Base-by-base conservation (phyloP, 2,113 vertebrate species). In the Tachycineta bicolor region DNA sequence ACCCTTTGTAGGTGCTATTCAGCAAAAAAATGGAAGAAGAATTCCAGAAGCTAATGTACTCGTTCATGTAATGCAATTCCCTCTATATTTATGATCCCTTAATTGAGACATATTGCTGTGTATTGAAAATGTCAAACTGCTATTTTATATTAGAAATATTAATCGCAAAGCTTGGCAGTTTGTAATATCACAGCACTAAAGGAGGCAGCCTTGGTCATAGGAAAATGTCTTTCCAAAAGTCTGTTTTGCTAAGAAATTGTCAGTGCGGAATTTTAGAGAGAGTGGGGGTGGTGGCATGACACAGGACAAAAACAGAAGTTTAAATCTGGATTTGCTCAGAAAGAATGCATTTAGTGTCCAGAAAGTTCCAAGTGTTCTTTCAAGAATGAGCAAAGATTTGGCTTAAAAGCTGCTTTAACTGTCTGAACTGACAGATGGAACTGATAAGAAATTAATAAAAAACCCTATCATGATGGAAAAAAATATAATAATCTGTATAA, bases 111-210 rank as follows among this genome's bases (percentile, higher is more conserved):
- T 67, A 91, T 85, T 87, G 74, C 78, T 47, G 28, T 69, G 41
- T 76, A 64, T 79, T 21, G 63, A 68, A 94, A 95, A 94, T 87
- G 75, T 85, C 74, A 82, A 56, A 82, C 21, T 93, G n/a, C 34
- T 82, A 64, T 87, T 94, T 92, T 81, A 23, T 81, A 68, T 89
- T 90, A 62, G 59, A 96, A 93, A 79, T 76, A 69, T 87, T 91
- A 87, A 87, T 93, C 1, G 0, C n/a, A 78, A 79, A 75, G 81
- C 53, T 83, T 71, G 50, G 62, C 84, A 91, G 75, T 74, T 91
- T 85, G 67, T 73, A 37, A 49, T 82, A 87, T 8, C 15, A 17
- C 2, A 3, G 68, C 28, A 80, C 46, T 93, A 11, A 62, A 78
- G 58, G 79, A 76, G 82, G 37, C 43, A 46, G 46, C 41, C 37